Conservation (phyloP, 2,888 invertebrate genomes). For the Agrypnus murinus region DNA sequence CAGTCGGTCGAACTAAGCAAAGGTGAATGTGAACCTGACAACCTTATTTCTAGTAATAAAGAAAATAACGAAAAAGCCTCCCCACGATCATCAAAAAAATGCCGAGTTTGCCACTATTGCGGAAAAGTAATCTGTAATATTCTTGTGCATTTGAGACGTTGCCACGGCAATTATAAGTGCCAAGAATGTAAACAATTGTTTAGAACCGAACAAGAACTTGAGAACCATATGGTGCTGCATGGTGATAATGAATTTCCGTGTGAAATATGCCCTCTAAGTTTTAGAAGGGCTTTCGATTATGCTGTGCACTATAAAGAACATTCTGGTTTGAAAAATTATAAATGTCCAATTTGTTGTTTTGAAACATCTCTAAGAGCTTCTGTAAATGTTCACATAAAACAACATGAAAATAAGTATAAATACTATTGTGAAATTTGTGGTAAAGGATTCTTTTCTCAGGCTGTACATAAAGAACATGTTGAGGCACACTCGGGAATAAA, state of each 20-base stretch:
- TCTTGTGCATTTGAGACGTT: background rate
- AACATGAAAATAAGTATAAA: constrained; percentile 67
- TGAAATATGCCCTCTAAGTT: constrained; percentile 57
- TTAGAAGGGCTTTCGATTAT: constrained; percentile 57
- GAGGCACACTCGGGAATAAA: constrained; percentile 75
- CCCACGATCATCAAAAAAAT: no score
- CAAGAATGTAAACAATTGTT: constrained; percentile 5
- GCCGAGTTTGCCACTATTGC: constrained; percentile 59
- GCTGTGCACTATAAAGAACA: constrained; percentile 51
- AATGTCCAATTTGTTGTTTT: constrained; percentile 68
- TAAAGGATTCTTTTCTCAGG: constrained; percentile 74
- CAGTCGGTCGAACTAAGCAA: no score
- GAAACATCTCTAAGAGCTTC: constrained; percentile 63
- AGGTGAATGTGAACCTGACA: no score
- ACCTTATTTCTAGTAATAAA: no score
- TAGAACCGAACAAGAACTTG: constrained; percentile 51
- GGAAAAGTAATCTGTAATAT: constrained; percentile 54
- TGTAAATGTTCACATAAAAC: constrained; percentile 66
- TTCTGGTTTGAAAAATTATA: constrained; percentile 48
- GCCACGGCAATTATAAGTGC: constrained; percentile 26
- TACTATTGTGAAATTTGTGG: constrained; percentile 75
- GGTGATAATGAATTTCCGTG: constrained; percentile 57
- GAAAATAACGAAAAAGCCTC: no score
- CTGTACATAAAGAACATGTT: constrained; percentile 75
- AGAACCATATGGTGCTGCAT: constrained; percentile 60